Conservation (phyloP, 2,113 vertebrate species). For the Aphelocoma coerulescens region DNA sequence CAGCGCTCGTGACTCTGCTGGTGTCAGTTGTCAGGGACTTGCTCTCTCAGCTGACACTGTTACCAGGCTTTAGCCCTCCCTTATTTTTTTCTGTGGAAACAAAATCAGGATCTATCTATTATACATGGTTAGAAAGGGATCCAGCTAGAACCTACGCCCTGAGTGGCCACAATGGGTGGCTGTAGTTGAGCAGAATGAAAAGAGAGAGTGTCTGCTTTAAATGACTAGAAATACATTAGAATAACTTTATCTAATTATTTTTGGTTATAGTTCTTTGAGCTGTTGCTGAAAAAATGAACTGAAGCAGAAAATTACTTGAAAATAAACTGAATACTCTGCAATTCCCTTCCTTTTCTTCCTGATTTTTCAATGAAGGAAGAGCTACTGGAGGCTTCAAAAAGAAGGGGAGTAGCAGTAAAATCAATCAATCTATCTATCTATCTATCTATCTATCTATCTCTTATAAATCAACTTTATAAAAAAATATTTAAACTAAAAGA, state of each 20-base stretch:
- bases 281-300: conserved; percentile 13
- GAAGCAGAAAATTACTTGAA: conserved; percentile 39
- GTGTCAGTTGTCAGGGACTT: not conserved
- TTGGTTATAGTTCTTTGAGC: not conserved
- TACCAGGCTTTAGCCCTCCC: not conserved
- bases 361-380: not conserved
- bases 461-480: not conserved
- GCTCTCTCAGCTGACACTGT: conserved; percentile 31
- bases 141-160: conserved; percentile 22
- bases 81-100: not conserved
- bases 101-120: conserved; percentile 41
- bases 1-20: conserved; percentile 2
- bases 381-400: not conserved
- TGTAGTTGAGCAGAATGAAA: not conserved
- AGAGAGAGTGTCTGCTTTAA: not conserved
- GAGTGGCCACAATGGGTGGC: not conserved
- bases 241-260: not conserved
- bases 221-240: not conserved
- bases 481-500: not conserved
- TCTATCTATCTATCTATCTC: not conserved
- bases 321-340: not conserved
- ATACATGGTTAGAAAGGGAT: conserved; percentile 24
- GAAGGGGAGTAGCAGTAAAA: not conserved
- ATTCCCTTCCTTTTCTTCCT: not conserved
- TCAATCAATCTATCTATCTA: not conserved